Evolutionary conservation across 2,797 vertebrate species (phyloP).

Genomic region (Schizopygopsis malacanthus): DNA sequence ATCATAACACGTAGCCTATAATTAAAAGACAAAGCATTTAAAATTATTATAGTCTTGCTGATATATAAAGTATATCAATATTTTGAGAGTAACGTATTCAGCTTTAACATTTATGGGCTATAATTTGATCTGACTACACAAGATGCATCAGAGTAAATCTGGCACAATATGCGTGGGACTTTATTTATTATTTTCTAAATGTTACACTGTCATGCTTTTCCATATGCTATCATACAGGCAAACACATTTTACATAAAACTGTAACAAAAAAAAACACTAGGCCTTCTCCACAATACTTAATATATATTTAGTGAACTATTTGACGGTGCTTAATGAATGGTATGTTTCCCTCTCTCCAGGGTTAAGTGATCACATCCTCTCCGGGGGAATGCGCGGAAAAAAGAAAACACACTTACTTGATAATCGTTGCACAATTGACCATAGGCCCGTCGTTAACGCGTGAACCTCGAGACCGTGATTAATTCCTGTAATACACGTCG

Average conservation of each 20-base stretch:
- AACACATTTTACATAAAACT: background rate
- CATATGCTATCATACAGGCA: background rate
- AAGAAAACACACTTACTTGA: constrained; percentile 70
- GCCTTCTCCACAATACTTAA: constrained; percentile 4
- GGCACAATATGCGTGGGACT: background rate
- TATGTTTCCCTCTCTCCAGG: constrained; percentile 49
- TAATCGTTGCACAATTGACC: constrained; percentile 56
- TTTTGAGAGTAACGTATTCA: background rate
- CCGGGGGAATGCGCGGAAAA: constrained; percentile 43
- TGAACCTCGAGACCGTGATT: constrained; percentile 29
- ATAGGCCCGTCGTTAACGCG: constrained; percentile 47
- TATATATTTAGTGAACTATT: constrained; percentile 35
- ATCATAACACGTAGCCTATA: background rate
- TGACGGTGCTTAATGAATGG: constrained; percentile 46
- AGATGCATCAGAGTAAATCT: background rate
- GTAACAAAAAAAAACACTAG: background rate
- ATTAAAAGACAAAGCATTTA: background rate
- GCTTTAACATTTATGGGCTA: background rate
- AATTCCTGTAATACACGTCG: constrained; percentile 53
- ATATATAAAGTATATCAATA: background rate
- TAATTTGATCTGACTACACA: background rate
- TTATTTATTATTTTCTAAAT: background rate
- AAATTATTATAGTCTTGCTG: background rate
- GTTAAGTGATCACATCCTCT: constrained; percentile 60
- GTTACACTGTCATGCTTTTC: background rate